Conservation (phyloP, 2,888 invertebrate species). For the Sussaba pulchella region DNA sequence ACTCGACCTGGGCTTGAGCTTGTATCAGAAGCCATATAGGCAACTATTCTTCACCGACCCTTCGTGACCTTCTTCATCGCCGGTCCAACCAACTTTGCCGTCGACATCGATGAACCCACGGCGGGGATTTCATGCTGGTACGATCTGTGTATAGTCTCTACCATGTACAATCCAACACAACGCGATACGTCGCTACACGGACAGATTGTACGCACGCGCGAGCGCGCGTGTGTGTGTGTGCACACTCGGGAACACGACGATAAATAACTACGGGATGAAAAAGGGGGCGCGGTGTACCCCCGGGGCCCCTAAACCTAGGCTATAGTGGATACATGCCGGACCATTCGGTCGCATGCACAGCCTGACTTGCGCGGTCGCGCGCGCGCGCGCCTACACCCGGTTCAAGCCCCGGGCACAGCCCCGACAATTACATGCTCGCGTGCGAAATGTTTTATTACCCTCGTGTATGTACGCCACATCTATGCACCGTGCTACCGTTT, state of each 20-base stretch:
- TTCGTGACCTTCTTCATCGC: slow-evolving; percentile 74
- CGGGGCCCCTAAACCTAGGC: slow-evolving; percentile 83
- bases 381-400: slow-evolving; percentile 43
- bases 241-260: slow-evolving; percentile 74
- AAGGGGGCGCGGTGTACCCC: slow-evolving; percentile 82
- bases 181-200: slow-evolving; percentile 37
- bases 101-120: slow-evolving; percentile 74
- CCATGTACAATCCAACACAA: slow-evolving; percentile 45
- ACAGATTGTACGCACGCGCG: slow-evolving; percentile 20
- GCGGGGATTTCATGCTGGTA: slow-evolving; percentile 69
- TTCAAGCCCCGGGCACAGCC: slow-evolving; percentile 76
- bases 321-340: slow-evolving; percentile 72
- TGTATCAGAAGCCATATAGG: slow-evolving; percentile 47
- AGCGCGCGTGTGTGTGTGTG: slow-evolving; percentile 10
- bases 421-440: slow-evolving; percentile 83
- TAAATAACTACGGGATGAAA: slow-evolving; percentile 83
- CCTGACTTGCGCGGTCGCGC: slow-evolving; percentile 58
- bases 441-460: slow-evolving; percentile 83
- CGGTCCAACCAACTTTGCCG: slow-evolving; percentile 70
- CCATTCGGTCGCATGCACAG: slow-evolving; percentile 66
- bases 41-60: slow-evolving; percentile 67
- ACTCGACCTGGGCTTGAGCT: slow-evolving; percentile 29
- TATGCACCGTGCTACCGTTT: slow-evolving; percentile 18
- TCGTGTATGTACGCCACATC: slow-evolving; percentile 67
- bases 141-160: slow-evolving; percentile 61